Evolutionary conservation across 1,140 invertebrate species (phyloP).

Genomic region (Procambarus virginalis): DNA sequence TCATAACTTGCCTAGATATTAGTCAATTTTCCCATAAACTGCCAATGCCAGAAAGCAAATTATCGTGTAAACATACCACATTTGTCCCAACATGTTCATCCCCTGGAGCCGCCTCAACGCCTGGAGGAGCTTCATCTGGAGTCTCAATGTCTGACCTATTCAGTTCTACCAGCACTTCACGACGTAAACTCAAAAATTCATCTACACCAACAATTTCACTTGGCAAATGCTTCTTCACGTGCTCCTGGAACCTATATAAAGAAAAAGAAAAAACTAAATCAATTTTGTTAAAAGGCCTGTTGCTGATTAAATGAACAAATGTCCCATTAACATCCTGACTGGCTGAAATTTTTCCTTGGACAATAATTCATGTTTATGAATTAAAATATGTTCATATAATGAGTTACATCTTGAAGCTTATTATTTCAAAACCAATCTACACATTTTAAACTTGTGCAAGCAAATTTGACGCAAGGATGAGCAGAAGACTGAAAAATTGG

Average conservation of each 20-base stretch:
- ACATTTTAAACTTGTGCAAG: too few relatives aligned
- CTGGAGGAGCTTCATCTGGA: slow-evolving; percentile 67
- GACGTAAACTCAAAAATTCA: slow-evolving; percentile 86
- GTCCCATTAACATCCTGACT: too few relatives aligned
- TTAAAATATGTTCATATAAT: too few relatives aligned
- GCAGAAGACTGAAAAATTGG: too few relatives aligned
- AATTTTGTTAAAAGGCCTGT: too few relatives aligned
- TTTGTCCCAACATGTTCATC: slow-evolving; percentile 65
- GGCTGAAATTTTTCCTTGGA: too few relatives aligned
- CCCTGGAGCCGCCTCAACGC: slow-evolving; percentile 65
- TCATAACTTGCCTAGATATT: too few relatives aligned
- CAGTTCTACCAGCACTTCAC: slow-evolving; percentile 76
- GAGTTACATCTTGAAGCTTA: too few relatives aligned
- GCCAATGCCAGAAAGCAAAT: neutral
- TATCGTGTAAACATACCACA: slow-evolving; percentile 27
- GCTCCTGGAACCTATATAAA: slow-evolving; percentile 87
- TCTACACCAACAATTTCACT: slow-evolving; percentile 86
- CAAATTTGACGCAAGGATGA: too few relatives aligned
- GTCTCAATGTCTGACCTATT: slow-evolving; percentile 54
- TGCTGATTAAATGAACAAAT: too few relatives aligned
- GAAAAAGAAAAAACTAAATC: slow-evolving; percentile 35
- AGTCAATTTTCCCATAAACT: neutral
- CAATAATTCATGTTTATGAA: too few relatives aligned
- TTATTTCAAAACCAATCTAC: too few relatives aligned
- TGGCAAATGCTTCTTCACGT: slow-evolving; percentile 87